Conservation (phyloP, 2,888 invertebrate species). For the Torymus aiolomorphi region DNA sequence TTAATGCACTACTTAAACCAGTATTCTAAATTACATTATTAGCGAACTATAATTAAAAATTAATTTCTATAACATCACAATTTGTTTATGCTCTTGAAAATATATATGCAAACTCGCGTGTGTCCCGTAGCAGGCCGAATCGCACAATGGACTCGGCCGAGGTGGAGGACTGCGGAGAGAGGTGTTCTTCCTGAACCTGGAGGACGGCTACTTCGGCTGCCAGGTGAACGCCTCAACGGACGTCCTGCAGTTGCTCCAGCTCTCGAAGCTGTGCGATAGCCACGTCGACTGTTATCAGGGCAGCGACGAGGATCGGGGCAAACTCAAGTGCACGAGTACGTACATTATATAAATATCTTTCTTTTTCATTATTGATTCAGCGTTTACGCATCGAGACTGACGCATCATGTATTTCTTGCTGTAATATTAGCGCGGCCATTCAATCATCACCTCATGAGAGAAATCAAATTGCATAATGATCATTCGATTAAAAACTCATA, state of each 20-base stretch:
- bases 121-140: conserved; percentile 80
- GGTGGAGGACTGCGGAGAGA: conserved; percentile 88
- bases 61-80: neutral
- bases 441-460: no score
- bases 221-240: conserved; percentile 97
- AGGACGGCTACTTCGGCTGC: conserved; percentile 98
- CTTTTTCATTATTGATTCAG: no score
- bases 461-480: no score
- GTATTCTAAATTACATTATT: no score
- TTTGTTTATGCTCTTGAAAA: neutral
- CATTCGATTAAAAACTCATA: no score
- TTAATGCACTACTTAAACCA: no score
- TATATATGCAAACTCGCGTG: no score
- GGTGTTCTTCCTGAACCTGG: conserved; percentile 96
- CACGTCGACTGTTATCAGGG: conserved; percentile 92
- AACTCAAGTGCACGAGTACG: conserved; percentile 95
- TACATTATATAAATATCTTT: neutral
- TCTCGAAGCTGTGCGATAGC: conserved; percentile 95
- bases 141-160: conserved; percentile 87
- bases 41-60: no score
- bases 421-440: no score
- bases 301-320: conserved; percentile 91
- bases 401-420: no score
- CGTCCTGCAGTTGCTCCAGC: conserved; percentile 94
- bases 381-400: no score